Evolutionary conservation across 2,797 vertebrate genomes (phyloP).

Genomic region (Acropternis orthonyx): DNA sequence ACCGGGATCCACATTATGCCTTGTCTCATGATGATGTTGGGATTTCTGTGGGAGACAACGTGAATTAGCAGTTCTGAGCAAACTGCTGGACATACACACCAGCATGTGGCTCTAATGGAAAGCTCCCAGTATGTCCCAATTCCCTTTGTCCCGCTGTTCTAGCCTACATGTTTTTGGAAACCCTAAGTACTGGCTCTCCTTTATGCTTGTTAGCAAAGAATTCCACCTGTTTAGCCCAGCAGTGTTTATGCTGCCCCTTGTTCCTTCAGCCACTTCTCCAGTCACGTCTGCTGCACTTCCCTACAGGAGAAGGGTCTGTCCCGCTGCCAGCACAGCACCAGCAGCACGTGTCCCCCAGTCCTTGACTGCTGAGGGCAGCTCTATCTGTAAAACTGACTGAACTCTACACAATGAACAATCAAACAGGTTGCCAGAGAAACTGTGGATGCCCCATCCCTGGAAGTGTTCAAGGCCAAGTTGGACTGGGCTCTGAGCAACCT

Average conservation of each 20-base stretch:
- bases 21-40: fast-evolving
- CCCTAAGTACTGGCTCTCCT: background rate
- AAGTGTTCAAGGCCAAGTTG: background rate
- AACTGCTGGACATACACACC: fast-evolving
- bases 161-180: background rate
- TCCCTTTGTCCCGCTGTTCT: background rate
- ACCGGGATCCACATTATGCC: fast-evolving
- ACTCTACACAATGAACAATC: background rate
- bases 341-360: fast-evolving
- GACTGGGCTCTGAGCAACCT: background rate
- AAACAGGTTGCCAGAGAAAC: background rate
- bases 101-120: fast-evolving
- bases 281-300: background rate
- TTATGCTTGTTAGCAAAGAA: background rate
- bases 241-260: background rate
- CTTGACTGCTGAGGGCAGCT: background rate
- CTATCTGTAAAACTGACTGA: background rate
- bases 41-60: background rate
- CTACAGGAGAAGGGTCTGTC: fast-evolving
- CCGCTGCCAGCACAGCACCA: background rate
- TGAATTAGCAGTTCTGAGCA: fast-evolving
- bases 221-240: background rate
- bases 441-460: background rate
- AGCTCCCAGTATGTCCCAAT: fast-evolving
- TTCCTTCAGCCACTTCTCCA: background rate